Evolutionary conservation across 1,140 invertebrate genomes (phyloP).

Genomic region (Drosophila kepulauana): DNA sequence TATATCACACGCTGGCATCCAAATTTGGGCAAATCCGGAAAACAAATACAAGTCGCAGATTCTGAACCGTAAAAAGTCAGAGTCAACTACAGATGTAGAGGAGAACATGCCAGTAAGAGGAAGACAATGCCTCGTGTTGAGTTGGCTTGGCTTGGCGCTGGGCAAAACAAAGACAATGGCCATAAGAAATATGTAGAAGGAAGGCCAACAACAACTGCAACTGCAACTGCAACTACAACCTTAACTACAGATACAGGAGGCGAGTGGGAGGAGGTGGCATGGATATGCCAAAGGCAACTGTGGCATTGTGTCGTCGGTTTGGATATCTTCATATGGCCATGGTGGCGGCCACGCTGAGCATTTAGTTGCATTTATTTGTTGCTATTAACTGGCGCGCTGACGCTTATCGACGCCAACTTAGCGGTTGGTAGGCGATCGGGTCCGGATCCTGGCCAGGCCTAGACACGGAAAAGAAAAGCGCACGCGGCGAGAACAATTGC

Average conservation of each 20-base stretch:
- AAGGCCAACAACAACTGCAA: conserved; percentile 37
- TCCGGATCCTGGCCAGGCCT: conserved; percentile 18
- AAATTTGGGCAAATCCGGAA: conserved; percentile 74
- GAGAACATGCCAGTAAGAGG: conserved; percentile 27
- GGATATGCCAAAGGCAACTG: conserved; percentile 78
- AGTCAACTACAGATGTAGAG: conserved; percentile 31
- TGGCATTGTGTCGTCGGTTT: conserved; percentile 83
- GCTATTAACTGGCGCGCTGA: conserved; percentile 84
- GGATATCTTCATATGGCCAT: conserved; percentile 81
- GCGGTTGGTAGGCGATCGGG: conserved; percentile 7
- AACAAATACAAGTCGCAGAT: conserved; percentile 19
- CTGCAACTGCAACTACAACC: conserved; percentile 20
- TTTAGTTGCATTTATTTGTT: conserved; percentile 85
- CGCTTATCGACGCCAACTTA: conserved; percentile 71
- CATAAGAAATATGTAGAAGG: conserved; percentile 56
- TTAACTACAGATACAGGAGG: conserved; percentile 24
- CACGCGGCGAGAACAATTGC: conserved; percentile 81
- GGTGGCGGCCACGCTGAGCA: conserved; percentile 58
- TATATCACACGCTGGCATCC: conserved; percentile 75
- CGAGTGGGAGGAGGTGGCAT: conserved; percentile 58
- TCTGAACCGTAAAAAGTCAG: conserved; percentile 3
- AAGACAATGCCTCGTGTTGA: conserved; percentile 61
- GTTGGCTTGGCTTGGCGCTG: conserved; percentile 41
- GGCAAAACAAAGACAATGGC: conserved; percentile 70
- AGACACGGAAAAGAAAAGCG: conserved; percentile 75